Conservation (phyloP, 2,797 vertebrate genomes). For the Helarctos malayanus region DNA sequence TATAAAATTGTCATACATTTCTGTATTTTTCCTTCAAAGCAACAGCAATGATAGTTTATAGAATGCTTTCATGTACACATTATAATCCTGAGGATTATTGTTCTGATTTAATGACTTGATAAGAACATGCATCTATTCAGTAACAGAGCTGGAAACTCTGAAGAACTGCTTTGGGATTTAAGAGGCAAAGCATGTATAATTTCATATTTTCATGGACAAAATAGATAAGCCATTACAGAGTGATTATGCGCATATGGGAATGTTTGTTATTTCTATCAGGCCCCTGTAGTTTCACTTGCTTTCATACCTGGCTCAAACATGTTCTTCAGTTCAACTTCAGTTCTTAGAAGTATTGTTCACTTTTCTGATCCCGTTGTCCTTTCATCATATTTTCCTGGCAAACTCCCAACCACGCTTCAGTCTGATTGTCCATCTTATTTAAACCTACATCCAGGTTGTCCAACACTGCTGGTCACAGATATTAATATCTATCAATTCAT, state of each 20-base stretch:
- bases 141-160: slow-evolving; percentile 33
- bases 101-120: slow-evolving; percentile 69
- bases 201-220: slow-evolving; percentile 45
- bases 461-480: not conserved
- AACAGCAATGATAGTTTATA: slow-evolving; percentile 60
- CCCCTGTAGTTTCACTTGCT: not conserved
- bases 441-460: not conserved
- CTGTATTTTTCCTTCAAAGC: slow-evolving; percentile 52
- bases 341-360: not conserved
- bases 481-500: not conserved
- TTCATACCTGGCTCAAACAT: not conserved
- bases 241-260: not conserved
- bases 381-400: slow-evolving; percentile 1
- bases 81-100: slow-evolving; percentile 56
- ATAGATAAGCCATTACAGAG: not conserved
- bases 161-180: slow-evolving; percentile 42
- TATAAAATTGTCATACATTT: slow-evolving; percentile 60
- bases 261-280: slow-evolving; percentile 17
- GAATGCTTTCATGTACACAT: slow-evolving; percentile 13
- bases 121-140: not conserved
- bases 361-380: not conserved
- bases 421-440: not conserved
- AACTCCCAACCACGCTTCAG: not conserved
- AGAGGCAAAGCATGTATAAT: not conserved
- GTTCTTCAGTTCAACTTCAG: slow-evolving; percentile 12